phyloP scores from a whole-genome alignment of 2,888 invertebrate genomes.

The Syrphus vitripennis region DNA sequence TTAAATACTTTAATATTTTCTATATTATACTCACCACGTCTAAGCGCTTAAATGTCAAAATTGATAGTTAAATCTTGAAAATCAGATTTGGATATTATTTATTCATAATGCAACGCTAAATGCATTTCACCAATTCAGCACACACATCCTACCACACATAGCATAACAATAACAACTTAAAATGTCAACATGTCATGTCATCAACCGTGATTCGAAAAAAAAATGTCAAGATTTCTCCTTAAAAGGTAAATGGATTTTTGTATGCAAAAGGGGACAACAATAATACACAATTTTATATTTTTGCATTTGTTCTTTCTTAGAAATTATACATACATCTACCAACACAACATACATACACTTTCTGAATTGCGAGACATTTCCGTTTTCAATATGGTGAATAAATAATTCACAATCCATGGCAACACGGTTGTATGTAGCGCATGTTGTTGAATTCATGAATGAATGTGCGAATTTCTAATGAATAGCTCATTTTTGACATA shows the following conservation, averaged over 20 bases:
- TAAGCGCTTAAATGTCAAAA: background rate
- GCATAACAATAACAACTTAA: conserved; percentile 25
- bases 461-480: conserved; percentile 62
- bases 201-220: conserved; percentile 31
- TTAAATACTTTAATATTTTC: background rate
- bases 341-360: background rate
- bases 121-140: conserved; percentile 51
- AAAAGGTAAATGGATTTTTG: background rate
- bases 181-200: conserved; percentile 49
- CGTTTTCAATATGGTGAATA: conserved; percentile 56
- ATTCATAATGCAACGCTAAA: conserved; percentile 41
- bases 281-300: background rate
- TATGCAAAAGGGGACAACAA: background rate
- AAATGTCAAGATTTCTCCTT: conserved; percentile 39
- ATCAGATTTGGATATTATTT: background rate
- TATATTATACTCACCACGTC: background rate
- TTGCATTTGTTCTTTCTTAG: conserved; percentile 33
- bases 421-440: background rate
- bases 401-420: conserved; percentile 47
- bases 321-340: background rate
- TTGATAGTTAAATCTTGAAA: background rate
- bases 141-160: background rate
- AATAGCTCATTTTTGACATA: conserved; percentile 55
- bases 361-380: conserved; percentile 43
- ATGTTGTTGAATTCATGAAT: conserved; percentile 34